A percentile compares a stretch with the other conserved stretches of the same genome.
Conservation (phyloP, 1,140 invertebrate genomes). For the Drosophila simulans region DNA sequence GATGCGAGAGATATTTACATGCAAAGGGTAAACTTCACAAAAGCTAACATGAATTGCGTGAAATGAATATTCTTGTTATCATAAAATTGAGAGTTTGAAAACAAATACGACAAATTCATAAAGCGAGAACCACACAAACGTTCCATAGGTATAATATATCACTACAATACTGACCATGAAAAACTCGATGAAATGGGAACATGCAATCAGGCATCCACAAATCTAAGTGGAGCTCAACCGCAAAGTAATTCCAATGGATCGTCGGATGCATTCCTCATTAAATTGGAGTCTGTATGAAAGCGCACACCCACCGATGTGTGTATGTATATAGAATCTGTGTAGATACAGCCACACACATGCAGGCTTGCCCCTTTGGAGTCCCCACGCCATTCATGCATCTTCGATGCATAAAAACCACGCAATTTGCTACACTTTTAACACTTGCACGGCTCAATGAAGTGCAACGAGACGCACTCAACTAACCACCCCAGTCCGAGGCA, state of each 20-base stretch:
- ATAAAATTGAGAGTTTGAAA: neutral
- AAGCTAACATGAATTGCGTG: neutral
- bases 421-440: slow-evolving; percentile 81
- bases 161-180: neutral
- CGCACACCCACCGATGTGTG: too few relatives aligned
- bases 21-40: slow-evolving; percentile 3
- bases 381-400: neutral
- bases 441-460: slow-evolving; percentile 80
- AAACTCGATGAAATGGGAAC: neutral
- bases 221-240: slow-evolving; percentile 8
- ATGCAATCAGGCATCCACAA: neutral
- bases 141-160: too few relatives aligned
- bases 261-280: slow-evolving; percentile 6
- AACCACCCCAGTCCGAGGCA: slow-evolving; percentile 6
- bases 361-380: neutral
- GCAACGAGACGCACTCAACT: slow-evolving; percentile 71
- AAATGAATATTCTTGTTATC: too few relatives aligned
- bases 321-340: neutral
- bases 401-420: slow-evolving; percentile 68
- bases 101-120: neutral
- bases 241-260: slow-evolving; percentile 8
- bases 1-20: neutral
- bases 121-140: too few relatives aligned
- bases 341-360: neutral
- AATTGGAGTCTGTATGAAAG: neutral